Percentiles rank a stretch among this genome's conserved stretches.
These are phyloP conservation scores for Montipora cactus DNA, from an alignment of 64 coral and sea anemone species.

Conservation along the genomic window DNA sequence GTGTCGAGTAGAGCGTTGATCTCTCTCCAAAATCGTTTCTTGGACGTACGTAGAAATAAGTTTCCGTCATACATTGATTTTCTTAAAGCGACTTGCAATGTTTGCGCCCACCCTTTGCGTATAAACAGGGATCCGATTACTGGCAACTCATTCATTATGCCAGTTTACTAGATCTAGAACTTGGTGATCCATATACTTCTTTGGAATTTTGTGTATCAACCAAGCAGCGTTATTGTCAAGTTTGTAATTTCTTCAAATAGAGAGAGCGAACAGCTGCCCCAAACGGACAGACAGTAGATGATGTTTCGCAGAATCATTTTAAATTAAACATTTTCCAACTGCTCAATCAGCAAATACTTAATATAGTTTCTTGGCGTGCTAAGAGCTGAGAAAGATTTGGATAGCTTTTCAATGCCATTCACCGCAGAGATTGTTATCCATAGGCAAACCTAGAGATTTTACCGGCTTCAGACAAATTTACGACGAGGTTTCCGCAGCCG, in stretches of 20 bases:
- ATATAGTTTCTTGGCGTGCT: neutral
- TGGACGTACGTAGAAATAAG: no score
- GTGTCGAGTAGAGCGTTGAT: no score
- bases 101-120: no score
- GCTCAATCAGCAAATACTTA: neutral
- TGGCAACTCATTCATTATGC: neutral
- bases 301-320: no score
- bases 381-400: neutral
- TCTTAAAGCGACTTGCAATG: no score
- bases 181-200: neutral
- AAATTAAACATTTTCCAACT: neutral
- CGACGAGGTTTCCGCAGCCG: neutral
- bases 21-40: no score
- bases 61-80: no score
- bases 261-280: neutral
- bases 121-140: no score
- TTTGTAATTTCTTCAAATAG: neutral
- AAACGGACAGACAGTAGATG: neutral
- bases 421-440: neutral
- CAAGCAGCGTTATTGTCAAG: neutral
- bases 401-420: neutral
- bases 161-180: neutral
- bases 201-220: neutral
- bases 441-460: neutral
- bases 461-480: neutral